Conservation (phyloP, 2,797 vertebrate species). For the Glossophaga mutica region DNA sequence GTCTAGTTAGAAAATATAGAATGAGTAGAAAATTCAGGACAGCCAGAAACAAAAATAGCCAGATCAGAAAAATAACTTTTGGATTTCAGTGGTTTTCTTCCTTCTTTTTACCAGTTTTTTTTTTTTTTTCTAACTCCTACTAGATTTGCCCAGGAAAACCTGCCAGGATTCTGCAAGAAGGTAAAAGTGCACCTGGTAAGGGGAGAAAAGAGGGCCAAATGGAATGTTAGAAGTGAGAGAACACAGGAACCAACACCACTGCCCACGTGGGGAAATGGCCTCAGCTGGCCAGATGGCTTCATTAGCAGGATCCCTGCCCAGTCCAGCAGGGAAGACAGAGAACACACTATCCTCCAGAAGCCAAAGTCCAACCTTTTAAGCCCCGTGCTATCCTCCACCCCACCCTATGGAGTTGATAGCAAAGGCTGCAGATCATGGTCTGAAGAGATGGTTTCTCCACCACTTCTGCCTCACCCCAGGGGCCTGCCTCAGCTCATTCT, state of each 20-base stretch:
- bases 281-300: neutral
- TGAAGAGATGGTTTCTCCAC: neutral
- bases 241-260: neutral
- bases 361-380: neutral
- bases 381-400: neutral
- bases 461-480: neutral
- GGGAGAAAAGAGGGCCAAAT: neutral
- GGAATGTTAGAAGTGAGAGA: neutral
- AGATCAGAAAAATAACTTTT: neutral
- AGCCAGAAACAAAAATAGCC: neutral
- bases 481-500: neutral
- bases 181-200: neutral
- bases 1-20: neutral
- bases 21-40: neutral
- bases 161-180: neutral
- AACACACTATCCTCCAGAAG: neutral
- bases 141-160: neutral
- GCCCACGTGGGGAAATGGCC: neutral
- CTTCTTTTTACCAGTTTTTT: neutral
- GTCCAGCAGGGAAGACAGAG: neutral
- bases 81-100: neutral
- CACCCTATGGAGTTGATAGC: neutral
- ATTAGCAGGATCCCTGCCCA: neutral
- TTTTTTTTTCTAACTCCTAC: neutral
- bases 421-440: neutral